Base-by-base conservation (phyloP, 2,113 vertebrate species). In the Lycaon pictus region DNA sequence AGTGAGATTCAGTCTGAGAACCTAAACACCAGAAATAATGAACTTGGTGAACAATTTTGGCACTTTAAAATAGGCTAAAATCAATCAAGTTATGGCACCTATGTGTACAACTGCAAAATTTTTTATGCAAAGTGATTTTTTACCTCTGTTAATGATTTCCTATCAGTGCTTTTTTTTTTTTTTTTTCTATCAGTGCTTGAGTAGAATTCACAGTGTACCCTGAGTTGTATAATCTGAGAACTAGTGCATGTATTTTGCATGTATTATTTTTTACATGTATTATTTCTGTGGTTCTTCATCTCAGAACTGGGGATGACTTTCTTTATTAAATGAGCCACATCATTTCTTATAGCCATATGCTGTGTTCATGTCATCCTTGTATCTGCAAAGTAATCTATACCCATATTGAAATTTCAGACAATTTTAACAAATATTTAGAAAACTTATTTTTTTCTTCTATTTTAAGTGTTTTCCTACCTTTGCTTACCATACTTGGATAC, bases 61-160 rank as follows among this genome's bases (percentile, higher is more conserved):
- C 79, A 74, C 43, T 93, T 69, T 37, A 85, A 96, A n/a, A 56
- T 69, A 83, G 35, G 88, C 85, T 96, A 58, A 95, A 84, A 93
- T 84, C 90, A 93, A 7, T 23, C 43, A 43, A 69, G 7, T 51
- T 32, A 58, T 25, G 58, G 23, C 51, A 71, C 58, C 76, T 65
- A 0, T 20, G 32, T 29, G 55, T 56, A 55, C 10, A 56, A 43
- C 93, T 71, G 43, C 53, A 96, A 86, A 93, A 72, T n/a, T 76
- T 74, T 80, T 93, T 23, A 77, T 19, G 90, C 58, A 93, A 53
- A 80, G 35, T 90, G 25, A 87, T 77, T 90, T 96, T 96, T 97
- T 87, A 71, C 76, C 53, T 88, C 16, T 53, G 5, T 90, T 62
- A 29, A 29, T 63, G 74, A 67, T 17, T 6, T 2, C 11, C 2